Evolutionary conservation across 1,140 invertebrate genomes (phyloP).

Genomic region (Platyura marginata): DNA sequence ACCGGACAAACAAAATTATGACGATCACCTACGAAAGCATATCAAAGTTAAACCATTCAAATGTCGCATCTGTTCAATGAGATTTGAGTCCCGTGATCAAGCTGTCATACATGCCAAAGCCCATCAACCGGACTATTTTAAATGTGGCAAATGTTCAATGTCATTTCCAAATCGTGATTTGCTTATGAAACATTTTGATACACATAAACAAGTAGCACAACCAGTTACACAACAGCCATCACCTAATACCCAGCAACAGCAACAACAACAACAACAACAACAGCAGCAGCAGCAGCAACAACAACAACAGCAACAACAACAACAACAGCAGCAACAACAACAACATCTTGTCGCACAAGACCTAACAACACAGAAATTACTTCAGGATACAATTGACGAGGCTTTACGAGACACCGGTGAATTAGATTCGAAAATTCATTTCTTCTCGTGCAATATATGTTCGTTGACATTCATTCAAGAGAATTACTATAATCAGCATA

Average conservation of each 20-base stretch:
- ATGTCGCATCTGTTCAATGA: slow-evolving; percentile 20
- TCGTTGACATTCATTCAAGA: slow-evolving; percentile 24
- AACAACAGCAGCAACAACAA: slow-evolving; percentile 4
- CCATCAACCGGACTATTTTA: slow-evolving; percentile 22
- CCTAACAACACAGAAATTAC: slow-evolving; percentile 19
- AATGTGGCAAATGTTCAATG: slow-evolving; percentile 22
- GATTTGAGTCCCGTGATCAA: slow-evolving; percentile 21
- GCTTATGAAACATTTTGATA: slow-evolving; percentile 21
- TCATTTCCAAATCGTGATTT: slow-evolving; percentile 21
- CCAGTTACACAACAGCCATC: slow-evolving; percentile 22
- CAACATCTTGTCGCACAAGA: slow-evolving; percentile 8
- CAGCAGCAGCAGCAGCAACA: slow-evolving; percentile 13
- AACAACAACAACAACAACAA: slow-evolving; percentile 17
- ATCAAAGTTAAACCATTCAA: slow-evolving; percentile 22
- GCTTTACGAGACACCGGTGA: slow-evolving; percentile 18
- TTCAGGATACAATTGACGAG: slow-evolving; percentile 24
- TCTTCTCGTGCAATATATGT: slow-evolving; percentile 24
- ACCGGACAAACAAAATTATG: slow-evolving; percentile 17
- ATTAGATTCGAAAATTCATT: slow-evolving; percentile 16
- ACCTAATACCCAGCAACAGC: slow-evolving; percentile 16
- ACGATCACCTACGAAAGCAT: slow-evolving; percentile 22
- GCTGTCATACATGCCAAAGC: slow-evolving; percentile 22
- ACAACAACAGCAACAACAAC: slow-evolving; percentile 16
- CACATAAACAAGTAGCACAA: slow-evolving; percentile 20
- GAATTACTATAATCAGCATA: slow-evolving; percentile 24